Conservation (phyloP, 2,113 vertebrate species). For the Brienomyrus brachyistius region DNA sequence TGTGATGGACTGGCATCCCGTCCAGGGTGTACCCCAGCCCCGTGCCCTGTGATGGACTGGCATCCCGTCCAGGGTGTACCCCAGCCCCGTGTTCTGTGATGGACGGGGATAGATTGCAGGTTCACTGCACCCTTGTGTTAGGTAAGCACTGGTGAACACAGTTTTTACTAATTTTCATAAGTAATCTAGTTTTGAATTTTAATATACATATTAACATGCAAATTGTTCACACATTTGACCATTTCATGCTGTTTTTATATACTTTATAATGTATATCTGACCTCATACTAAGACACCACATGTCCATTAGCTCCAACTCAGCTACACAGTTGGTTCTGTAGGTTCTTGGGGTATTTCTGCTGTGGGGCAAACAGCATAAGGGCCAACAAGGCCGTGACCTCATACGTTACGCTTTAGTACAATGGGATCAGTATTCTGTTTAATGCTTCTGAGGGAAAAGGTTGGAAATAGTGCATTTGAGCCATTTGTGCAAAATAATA, state of each 20-base stretch:
- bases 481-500: neutral
- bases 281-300: neutral
- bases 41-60: too few species aligned
- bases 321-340: neutral
- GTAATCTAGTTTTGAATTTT: neutral
- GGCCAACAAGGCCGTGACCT: neutral
- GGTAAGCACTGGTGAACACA: neutral
- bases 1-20: too few species aligned
- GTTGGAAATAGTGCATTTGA: neutral
- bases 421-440: neutral
- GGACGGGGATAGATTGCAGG: neutral
- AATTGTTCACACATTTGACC: neutral
- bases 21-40: too few species aligned
- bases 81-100: neutral
- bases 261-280: neutral
- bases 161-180: neutral
- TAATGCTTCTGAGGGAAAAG: neutral
- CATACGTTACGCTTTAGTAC: neutral
- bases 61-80: too few species aligned
- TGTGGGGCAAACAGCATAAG: neutral
- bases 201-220: neutral
- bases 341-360: neutral
- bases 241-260: neutral
- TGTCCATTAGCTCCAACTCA: neutral
- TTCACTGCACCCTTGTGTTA: neutral